These are phyloP conservation scores for Tichodroma muraria DNA, from an alignment of 2,113 vertebrate genomes.

Conservation along the genomic window DNA sequence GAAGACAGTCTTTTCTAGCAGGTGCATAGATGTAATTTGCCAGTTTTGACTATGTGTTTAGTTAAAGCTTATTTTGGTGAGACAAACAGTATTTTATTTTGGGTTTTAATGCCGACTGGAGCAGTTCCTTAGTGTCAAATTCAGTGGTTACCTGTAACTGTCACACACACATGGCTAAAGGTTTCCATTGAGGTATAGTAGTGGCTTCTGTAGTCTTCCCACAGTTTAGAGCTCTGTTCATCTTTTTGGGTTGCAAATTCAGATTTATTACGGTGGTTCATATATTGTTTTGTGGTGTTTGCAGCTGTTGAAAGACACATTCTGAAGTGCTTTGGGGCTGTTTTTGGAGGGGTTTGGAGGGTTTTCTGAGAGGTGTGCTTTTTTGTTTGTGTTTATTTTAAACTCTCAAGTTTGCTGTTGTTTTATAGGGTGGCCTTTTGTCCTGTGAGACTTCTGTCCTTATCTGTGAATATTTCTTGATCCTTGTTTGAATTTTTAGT, in stretches of 20 bases:
- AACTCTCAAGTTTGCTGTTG: neutral
- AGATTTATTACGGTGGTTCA: neutral
- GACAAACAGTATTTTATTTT: neutral
- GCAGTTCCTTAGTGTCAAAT: neutral
- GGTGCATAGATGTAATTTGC: neutral
- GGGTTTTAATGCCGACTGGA: neutral
- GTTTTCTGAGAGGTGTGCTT: neutral
- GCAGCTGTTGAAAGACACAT: neutral
- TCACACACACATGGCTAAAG: neutral
- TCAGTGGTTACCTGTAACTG: neutral
- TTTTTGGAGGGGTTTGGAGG: neutral
- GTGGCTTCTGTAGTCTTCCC: neutral
- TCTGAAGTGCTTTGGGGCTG: neutral
- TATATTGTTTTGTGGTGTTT: neutral
- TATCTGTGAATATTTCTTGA: neutral
- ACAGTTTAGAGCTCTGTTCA: neutral
- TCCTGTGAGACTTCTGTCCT: neutral
- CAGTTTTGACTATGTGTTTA: neutral
- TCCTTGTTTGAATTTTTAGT: neutral
- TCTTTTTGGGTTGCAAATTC: neutral
- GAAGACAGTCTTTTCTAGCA: neutral
- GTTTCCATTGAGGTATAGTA: neutral
- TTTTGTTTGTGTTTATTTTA: neutral
- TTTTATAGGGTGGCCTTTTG: neutral
- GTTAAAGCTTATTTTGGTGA: neutral